Evolutionary conservation across 1,140 invertebrate genomes (phyloP), one percentile per base, ranked within the genome.

Genomic region (Stegodyphus mimosarum): DNA sequence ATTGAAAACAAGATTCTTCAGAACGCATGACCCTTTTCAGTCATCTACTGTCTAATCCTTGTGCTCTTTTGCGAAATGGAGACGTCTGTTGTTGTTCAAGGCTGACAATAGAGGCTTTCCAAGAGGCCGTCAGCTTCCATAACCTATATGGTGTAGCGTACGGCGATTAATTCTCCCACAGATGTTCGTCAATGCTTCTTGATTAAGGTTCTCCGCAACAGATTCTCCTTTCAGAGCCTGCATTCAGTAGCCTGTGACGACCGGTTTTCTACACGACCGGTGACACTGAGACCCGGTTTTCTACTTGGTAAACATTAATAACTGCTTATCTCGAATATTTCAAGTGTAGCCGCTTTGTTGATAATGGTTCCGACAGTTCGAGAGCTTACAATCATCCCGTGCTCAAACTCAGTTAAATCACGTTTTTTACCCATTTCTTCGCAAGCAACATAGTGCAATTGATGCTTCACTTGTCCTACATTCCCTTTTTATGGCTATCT

Each of bases 321-420:
- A n/a, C 53, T 13, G 7, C 53, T 55, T 55, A 13, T 55, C 53
- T 13, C 13, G 53, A 67, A 18, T n/a, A 67, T n/a, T 67, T 67
- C 64, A 67, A 67, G 64, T 9, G 64, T n/a, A 67, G 64, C 64
- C 17, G 7, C n/a, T 7, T 67, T 18, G 6, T 18, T 67, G 64
- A 18, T 67, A 18, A 7, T 67, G n/a, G 64, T 67, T 13, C 64
- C 64, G 6, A 67, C 6, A n/a, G 7, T 67, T 67, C n/a, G 64
- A 67, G 64, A 6, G n/a, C 64, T n/a, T 67, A 18, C n/a, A 67
- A 67, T 67, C 64, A 10, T 67, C 10, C 64, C 64, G 64, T n/a
- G 64, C 6, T 67, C n/a, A 67, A 67, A 67, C 17, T 67, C 64
- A 67, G 7, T 67, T 67, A 67, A 7, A 6, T 67, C 64, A 18